A percentile compares a stretch with the other conserved stretches of the same genome.
These are phyloP conservation scores for Thelaira solivaga DNA, from an alignment of 2,888 invertebrate species.

Conservation along the genomic window DNA sequence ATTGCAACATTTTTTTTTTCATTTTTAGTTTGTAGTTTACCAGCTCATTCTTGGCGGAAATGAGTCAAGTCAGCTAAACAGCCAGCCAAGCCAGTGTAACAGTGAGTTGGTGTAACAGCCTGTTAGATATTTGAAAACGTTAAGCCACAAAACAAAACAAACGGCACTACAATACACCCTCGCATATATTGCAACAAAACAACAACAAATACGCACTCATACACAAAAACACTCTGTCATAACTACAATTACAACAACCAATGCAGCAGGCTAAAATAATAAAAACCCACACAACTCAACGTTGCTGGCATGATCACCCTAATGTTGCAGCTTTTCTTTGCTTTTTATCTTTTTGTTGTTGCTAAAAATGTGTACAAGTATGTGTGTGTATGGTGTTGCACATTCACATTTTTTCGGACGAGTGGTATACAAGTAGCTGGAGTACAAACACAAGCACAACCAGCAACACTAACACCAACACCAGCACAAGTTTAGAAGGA, in stretches of 20 bases:
- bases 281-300: not conserved
- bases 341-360: conserved; percentile 36
- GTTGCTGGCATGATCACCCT: conserved; percentile 48
- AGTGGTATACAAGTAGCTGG: conserved; percentile 32
- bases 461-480: not conserved
- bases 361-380: not conserved
- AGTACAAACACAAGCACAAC: not conserved
- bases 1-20: conserved; percentile 31
- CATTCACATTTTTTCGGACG: conserved; percentile 56
- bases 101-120: too few relatives aligned
- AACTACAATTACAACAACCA: not conserved
- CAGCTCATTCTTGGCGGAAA: conserved; percentile 25
- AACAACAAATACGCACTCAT: conserved; percentile 15
- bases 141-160: conserved; percentile 35
- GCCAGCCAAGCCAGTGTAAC: conserved; percentile 32
- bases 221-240: conserved; percentile 1
- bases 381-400: conserved; percentile 33
- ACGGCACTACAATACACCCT: conserved; percentile 48
- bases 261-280: conserved; percentile 16
- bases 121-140: conserved; percentile 45
- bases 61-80: conserved; percentile 31
- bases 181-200: conserved; percentile 43
- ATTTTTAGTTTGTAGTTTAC: conserved; percentile 20
- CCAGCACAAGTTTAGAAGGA: conserved; percentile 28
- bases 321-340: conserved; percentile 58